Conservation (phyloP, 2,113 vertebrate genomes). For the Opisthocomus hoazin region DNA sequence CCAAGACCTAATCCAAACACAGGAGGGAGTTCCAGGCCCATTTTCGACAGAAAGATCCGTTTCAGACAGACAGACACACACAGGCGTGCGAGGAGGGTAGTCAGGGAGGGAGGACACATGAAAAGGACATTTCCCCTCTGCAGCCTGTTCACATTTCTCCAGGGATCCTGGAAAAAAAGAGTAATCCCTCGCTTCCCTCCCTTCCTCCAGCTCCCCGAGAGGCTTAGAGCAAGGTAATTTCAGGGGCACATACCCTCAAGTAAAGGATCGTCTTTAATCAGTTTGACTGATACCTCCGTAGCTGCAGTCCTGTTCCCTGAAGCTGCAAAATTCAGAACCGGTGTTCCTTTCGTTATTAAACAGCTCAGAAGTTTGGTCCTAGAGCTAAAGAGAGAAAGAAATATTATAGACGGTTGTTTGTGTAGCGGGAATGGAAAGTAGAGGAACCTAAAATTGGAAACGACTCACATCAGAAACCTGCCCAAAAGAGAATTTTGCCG, state of each 20-base stretch:
- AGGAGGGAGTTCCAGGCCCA: slow-evolving; percentile 66
- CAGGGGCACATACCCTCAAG: slow-evolving; percentile 25
- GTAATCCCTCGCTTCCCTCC: background rate
- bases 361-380: background rate
- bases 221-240: slow-evolving; percentile 30
- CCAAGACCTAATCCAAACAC: slow-evolving; percentile 59
- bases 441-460: background rate
- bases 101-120: background rate
- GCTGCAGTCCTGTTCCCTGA: background rate
- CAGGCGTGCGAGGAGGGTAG: background rate
- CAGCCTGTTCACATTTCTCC: slow-evolving; percentile 34
- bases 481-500: background rate
- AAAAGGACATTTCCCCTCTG: background rate
- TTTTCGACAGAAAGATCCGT: slow-evolving; percentile 46
- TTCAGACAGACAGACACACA: slow-evolving; percentile 19
- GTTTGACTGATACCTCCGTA: background rate
- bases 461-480: background rate
- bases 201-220: background rate
- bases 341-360: background rate
- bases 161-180: slow-evolving; percentile 37
- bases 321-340: background rate
- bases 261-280: slow-evolving; percentile 51
- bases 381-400: background rate
- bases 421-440: background rate
- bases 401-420: background rate